Evolutionary conservation across 2,888 invertebrate genomes (phyloP), one percentile per base, ranked within the genome.

Genomic region (Tinea semifulvella): DNA sequence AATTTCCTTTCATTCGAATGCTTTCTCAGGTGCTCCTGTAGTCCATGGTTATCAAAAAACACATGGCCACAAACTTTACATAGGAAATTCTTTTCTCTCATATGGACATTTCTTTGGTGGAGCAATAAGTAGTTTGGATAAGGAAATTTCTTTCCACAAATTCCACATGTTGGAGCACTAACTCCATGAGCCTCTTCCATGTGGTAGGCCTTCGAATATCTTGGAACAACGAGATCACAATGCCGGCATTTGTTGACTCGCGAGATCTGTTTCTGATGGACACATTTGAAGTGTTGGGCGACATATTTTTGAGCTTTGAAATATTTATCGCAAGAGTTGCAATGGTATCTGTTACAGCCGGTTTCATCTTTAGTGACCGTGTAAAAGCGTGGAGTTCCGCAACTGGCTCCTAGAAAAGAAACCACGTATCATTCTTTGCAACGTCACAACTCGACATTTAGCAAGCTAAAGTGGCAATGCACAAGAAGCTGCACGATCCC

Each of bases 11-110:
- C 50, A 1, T 56, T 42, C 0, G 53, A 52, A 46, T 68, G 68
- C 11, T 49, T 52, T 0, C 51, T 40, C 22, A 52, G 48, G 17
- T 61, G 61, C 18, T 55, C 48, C 8, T 48, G 55, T 19, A 72
- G 50, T 42, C 60, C 57, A 0, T 56, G 27, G 2, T 57, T 53
- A 18, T 60, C 55, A 16, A 65, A 67, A 48, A 84, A 84, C 1
- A 57, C 62, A 51, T 76, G 83, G n/a, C 70, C 62, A 50, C 85
- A 85, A 0, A 77, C 52, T 5, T 65, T 56, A 48, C 85, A 85
- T 14, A 59, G 60, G 10, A 66, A 65, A 18, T 62, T 74, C 47
- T 53, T 65, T 28, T 65, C 67, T 0, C 61, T 61, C 65, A 70
- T 65, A 16, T 71, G 71, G 0, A 60, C 60, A 20, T 60, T 61